These are phyloP conservation scores for Psittacula derbiana DNA, from an alignment of 2,797 vertebrate species.

Conservation along the genomic window DNA sequence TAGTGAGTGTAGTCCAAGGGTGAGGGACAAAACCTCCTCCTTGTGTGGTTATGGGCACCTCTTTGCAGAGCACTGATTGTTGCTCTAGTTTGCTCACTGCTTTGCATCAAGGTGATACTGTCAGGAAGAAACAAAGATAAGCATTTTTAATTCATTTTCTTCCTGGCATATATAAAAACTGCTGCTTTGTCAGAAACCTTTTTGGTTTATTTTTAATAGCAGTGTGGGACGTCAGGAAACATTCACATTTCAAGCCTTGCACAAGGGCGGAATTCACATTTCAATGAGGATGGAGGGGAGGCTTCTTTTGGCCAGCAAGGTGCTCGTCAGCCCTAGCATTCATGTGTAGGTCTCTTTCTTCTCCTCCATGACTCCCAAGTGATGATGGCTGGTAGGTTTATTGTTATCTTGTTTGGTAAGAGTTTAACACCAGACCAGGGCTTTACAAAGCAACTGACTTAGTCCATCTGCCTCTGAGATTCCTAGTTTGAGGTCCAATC, in stretches of 20 bases:
- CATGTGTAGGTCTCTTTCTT: neutral
- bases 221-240: conserved; percentile 3
- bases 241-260: conserved; percentile 8
- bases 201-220: conserved; percentile 44
- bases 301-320: conserved; percentile 1
- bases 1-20: neutral
- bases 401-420: neutral
- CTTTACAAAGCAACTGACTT: neutral
- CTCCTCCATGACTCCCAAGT: neutral
- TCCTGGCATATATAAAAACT: conserved; percentile 34
- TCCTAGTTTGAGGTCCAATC: neutral
- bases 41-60: neutral
- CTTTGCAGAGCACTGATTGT: neutral
- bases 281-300: neutral
- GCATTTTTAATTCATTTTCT: conserved; percentile 60
- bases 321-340: neutral
- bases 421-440: neutral
- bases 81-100: neutral
- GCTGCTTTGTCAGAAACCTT: conserved; percentile 45
- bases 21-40: neutral
- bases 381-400: neutral
- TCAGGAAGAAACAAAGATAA: conserved; percentile 49
- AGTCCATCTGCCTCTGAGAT: neutral
- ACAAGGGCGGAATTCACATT: conserved; percentile 33
- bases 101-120: conserved; percentile 36